These are phyloP conservation scores for Chloroclysta siterata DNA, from an alignment of 2,888 invertebrate species.

Conservation along the genomic window DNA sequence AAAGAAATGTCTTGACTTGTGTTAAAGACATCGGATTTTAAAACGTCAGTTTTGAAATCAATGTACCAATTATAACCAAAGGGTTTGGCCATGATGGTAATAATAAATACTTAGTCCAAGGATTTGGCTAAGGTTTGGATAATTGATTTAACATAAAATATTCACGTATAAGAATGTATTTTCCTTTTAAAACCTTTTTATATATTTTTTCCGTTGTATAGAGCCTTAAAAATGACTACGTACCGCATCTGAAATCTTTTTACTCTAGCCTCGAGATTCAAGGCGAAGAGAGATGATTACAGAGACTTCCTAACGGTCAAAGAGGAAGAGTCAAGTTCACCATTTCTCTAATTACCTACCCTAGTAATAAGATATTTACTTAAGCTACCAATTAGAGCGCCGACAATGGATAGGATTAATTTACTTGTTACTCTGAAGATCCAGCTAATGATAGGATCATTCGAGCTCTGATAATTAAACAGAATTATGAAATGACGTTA, in stretches of 20 bases:
- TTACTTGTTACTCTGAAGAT: slow-evolving; percentile 40
- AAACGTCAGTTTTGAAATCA: too few species aligned
- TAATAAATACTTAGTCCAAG: too few species aligned
- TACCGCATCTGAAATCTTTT: background rate
- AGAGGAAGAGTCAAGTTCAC: slow-evolving; percentile 2
- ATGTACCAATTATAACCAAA: too few species aligned
- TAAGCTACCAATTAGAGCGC: slow-evolving; percentile 52
- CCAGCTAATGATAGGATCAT: slow-evolving; percentile 33
- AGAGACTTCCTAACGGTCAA: slow-evolving; percentile 3
- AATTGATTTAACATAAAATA: too few species aligned
- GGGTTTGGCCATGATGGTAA: too few species aligned
- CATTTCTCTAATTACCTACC: slow-evolving; percentile 3
- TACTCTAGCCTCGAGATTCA: background rate
- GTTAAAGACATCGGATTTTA: too few species aligned
- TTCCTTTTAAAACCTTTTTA: too few species aligned
- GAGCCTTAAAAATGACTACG: too few species aligned
- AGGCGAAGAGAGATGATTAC: slow-evolving; percentile 1
- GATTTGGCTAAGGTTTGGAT: too few species aligned
- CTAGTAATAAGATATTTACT: slow-evolving; percentile 18
- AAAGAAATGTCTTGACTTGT: too few species aligned
- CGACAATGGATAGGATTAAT: slow-evolving; percentile 45
- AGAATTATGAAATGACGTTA: background rate
- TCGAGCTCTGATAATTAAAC: slow-evolving; percentile 6
- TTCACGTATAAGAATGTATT: too few species aligned
- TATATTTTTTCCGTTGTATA: too few species aligned